phyloP scores from a whole-genome alignment of 1,140 invertebrate genomes.

The Dufourea novaeangliae region DNA sequence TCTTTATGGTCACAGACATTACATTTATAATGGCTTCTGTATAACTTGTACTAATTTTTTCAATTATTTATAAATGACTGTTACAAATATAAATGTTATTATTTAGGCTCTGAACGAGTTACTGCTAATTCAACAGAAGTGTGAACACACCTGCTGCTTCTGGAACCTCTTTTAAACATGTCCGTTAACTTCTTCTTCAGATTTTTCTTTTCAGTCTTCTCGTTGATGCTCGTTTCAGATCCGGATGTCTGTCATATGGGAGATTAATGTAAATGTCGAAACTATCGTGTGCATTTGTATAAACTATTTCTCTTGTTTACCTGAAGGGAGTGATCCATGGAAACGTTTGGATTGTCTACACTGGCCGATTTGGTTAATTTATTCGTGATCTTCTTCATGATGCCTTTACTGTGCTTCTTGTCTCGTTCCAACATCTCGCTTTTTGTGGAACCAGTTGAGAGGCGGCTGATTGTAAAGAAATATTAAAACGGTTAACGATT shows the following conservation, averaged over 20 bases:
- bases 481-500: background rate
- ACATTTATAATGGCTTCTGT: background rate
- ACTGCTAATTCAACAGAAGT: background rate
- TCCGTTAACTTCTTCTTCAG: constrained; percentile 90
- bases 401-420: constrained; percentile 91
- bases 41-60: constrained; percentile 7
- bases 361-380: constrained; percentile 92
- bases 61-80: background rate
- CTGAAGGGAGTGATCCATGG: constrained; percentile 73
- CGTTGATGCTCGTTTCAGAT: constrained; percentile 88
- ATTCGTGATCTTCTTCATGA: constrained; percentile 90
- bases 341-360: constrained; percentile 86
- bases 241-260: constrained; percentile 85
- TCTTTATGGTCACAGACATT: too few species aligned
- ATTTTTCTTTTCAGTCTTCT: constrained; percentile 87
- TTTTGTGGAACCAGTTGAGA: constrained; percentile 92
- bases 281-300: background rate
- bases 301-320: constrained; percentile 33
- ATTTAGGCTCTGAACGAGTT: background rate
- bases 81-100: constrained; percentile 14
- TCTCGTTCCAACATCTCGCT: constrained; percentile 88
- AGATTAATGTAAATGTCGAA: constrained; percentile 48
- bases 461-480: constrained; percentile 82
- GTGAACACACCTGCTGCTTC: constrained; percentile 85
- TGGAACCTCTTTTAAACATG: constrained; percentile 90